Conservation (phyloP, 2,888 invertebrate species). For the Apamea monoglypha region DNA sequence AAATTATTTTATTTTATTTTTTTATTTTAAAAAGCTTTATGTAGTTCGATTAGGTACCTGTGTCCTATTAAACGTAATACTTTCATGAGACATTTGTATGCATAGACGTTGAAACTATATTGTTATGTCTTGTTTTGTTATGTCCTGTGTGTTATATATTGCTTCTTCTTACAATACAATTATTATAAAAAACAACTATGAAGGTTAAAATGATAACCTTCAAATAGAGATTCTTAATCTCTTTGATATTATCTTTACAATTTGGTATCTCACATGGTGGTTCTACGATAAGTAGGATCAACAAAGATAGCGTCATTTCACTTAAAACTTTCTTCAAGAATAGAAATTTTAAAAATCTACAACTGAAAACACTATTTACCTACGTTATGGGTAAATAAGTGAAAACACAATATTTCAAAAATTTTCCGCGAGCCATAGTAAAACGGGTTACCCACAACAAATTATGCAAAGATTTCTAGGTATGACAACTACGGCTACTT, state of each 20-base stretch:
- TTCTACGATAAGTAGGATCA: slow-evolving; percentile 1
- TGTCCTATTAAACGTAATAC: neutral
- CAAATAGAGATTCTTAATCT: neutral
- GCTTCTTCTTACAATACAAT: too few relatives aligned
- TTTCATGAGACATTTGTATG: neutral
- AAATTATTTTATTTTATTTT: too few relatives aligned
- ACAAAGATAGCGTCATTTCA: neutral
- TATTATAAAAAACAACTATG: neutral
- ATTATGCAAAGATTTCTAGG: slow-evolving; percentile 15
- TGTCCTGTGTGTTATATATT: too few relatives aligned
- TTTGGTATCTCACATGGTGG: too few relatives aligned
- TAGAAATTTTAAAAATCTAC: neutral
- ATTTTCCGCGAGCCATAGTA: neutral
- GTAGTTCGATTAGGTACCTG: neutral
- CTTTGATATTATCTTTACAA: slow-evolving; percentile 1
- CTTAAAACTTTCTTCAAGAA: neutral
- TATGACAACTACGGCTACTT: slow-evolving; percentile 6
- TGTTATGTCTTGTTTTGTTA: too few relatives aligned
- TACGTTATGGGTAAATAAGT: neutral
- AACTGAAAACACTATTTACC: neutral
- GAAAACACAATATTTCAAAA: neutral
- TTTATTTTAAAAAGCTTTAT: slow-evolving; percentile 2
- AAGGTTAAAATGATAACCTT: slow-evolving; percentile 1
- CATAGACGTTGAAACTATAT: too few relatives aligned
- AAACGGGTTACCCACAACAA: neutral